Conservation (phyloP, 2,113 vertebrate species). For the Planiliza haematocheilus region DNA sequence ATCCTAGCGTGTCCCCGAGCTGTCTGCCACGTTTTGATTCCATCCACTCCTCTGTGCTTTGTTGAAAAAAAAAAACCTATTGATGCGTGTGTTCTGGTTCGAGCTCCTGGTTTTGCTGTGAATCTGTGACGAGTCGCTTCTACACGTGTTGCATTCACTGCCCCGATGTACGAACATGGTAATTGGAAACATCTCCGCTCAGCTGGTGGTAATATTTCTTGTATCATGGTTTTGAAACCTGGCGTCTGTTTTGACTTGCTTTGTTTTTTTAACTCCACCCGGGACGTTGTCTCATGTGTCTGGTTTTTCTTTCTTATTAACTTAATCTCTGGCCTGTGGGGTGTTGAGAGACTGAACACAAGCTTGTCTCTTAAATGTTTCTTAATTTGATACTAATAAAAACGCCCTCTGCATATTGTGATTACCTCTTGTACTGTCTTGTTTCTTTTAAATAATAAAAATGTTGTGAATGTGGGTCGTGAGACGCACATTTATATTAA, state of each 20-base stretch:
- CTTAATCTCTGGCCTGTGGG: slow-evolving; percentile 5
- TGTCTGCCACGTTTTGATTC: slow-evolving; percentile 33
- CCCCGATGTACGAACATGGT: slow-evolving; percentile 32
- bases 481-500: slow-evolving; percentile 3
- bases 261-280: not conserved
- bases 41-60: slow-evolving; percentile 37
- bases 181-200: slow-evolving; percentile 35
- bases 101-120: slow-evolving; percentile 29
- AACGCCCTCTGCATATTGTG: slow-evolving; percentile 37
- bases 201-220: slow-evolving; percentile 21
- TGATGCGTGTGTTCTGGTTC: not conserved
- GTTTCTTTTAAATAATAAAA: slow-evolving; percentile 22
- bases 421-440: slow-evolving; percentile 5
- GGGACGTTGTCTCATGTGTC: slow-evolving; percentile 2
- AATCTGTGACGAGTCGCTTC: slow-evolving; percentile 45
- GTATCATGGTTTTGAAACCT: slow-evolving; percentile 20
- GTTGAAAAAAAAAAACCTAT: no score
- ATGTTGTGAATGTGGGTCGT: slow-evolving; percentile 12
- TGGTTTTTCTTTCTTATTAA: not conserved
- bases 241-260: not conserved
- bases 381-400: slow-evolving; percentile 65
- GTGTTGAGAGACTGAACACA: slow-evolving; percentile 14
- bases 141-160: slow-evolving; percentile 40
- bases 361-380: slow-evolving; percentile 13
- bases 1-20: not conserved